A percentile compares a stretch with the other conserved stretches of the same genome.
Conservation (phyloP, 2,113 vertebrate genomes). For the Urocynchramus pylzowi region DNA sequence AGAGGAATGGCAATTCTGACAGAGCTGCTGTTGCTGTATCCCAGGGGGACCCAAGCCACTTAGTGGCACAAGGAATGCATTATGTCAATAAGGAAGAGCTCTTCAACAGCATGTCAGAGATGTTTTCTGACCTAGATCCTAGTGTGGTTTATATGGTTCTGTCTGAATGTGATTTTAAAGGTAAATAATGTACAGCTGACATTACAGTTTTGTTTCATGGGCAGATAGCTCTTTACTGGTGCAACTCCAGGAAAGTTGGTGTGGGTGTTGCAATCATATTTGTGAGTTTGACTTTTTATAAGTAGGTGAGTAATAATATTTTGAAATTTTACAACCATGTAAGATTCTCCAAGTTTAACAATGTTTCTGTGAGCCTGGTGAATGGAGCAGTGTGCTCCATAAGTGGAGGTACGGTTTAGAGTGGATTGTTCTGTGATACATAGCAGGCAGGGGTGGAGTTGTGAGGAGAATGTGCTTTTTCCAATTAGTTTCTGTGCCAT, state of each 20-base stretch:
- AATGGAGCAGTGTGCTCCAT: background rate
- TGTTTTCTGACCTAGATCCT: constrained; percentile 92
- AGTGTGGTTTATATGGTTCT: constrained; percentile 93
- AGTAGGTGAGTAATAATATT: background rate
- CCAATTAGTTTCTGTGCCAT: background rate
- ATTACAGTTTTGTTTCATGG: constrained; percentile 17
- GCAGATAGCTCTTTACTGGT: background rate
- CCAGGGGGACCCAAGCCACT: background rate
- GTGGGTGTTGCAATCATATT: background rate
- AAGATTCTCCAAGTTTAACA: background rate
- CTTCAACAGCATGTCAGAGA: constrained; percentile 84
- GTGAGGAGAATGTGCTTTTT: background rate
- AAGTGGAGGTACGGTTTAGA: background rate
- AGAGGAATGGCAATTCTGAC: constrained; percentile 57
- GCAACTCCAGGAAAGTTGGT: background rate
- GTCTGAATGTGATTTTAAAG: constrained; percentile 94
- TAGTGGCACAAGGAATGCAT: background rate
- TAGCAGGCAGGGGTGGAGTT: background rate
- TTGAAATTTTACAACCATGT: background rate
- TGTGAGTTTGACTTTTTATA: background rate
- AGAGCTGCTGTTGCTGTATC: constrained; percentile 29
- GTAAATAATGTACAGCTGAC: constrained; percentile 71
- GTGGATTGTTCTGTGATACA: background rate
- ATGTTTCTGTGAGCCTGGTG: background rate
- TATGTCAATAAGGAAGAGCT: constrained; percentile 76